These are phyloP conservation scores for Tachyglossus aculeatus DNA, from an alignment of 2,797 vertebrate species.

Conservation along the genomic window DNA sequence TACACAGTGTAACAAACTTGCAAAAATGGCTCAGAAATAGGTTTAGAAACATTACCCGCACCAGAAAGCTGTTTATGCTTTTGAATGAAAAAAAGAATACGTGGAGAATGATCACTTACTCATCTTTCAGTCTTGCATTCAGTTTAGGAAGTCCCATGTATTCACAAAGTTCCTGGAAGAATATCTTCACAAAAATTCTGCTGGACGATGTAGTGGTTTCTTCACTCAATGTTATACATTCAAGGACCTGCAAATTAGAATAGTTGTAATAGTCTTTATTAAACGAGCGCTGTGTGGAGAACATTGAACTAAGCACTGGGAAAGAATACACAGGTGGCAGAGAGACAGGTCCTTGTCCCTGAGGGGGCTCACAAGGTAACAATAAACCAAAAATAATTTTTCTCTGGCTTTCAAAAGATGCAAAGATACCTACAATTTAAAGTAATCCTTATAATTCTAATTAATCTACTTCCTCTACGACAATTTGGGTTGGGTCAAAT, in stretches of 20 bases:
- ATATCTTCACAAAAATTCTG: conserved; percentile 99
- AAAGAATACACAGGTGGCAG: neutral
- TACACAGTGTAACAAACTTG: too few relatives aligned
- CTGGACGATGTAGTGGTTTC: conserved; percentile 97
- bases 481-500: conserved; percentile 1
- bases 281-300: too few relatives aligned
- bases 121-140: conserved; percentile 93
- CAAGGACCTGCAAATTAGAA: conserved; percentile 84
- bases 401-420: conserved; percentile 17
- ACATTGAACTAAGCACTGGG: neutral
- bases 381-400: neutral
- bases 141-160: conserved; percentile 97
- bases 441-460: neutral
- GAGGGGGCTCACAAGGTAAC: too few relatives aligned
- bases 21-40: too few relatives aligned
- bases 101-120: conserved; percentile 73
- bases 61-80: too few relatives aligned
- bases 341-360: too few relatives aligned
- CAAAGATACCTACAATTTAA: neutral
- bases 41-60: too few relatives aligned
- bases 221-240: conserved; percentile 93
- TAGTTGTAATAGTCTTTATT: too few relatives aligned
- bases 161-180: conserved; percentile 97
- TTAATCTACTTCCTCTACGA: neutral
- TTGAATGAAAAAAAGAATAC: neutral